These are phyloP conservation scores for Rhinichthys osculus DNA, from an alignment of 2,797 vertebrate genomes.

Conservation along the genomic window DNA sequence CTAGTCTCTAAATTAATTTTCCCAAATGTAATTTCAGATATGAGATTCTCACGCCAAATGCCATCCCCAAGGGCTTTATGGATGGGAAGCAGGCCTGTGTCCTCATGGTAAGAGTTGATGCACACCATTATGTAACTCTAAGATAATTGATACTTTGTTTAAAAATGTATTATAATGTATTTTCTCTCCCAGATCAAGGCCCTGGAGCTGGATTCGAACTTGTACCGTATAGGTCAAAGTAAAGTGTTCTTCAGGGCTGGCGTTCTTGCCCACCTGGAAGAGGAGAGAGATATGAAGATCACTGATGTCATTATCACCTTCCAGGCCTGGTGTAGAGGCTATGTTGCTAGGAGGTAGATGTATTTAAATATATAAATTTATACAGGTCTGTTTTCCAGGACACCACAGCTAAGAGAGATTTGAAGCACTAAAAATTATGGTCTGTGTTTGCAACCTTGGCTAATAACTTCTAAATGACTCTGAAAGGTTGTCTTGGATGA, in stretches of 20 bases:
- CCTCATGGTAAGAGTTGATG: constrained; percentile 81
- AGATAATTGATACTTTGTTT: not conserved
- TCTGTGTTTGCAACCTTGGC: not conserved
- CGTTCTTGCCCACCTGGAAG: constrained; percentile 87
- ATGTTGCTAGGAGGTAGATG: constrained; percentile 85
- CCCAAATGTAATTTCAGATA: constrained; percentile 74
- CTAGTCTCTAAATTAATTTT: not conserved
- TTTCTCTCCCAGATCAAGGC: constrained; percentile 80
- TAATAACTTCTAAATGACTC: not conserved
- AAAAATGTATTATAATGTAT: too few species aligned
- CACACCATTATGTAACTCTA: not conserved
- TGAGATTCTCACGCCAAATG: constrained; percentile 87
- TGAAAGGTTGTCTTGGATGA: not conserved
- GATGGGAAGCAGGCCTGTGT: constrained; percentile 90
- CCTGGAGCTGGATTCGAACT: constrained; percentile 85
- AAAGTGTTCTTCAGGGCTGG: constrained; percentile 90
- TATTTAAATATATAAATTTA: not conserved
- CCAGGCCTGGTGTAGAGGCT: constrained; percentile 88
- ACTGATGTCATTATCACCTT: constrained; percentile 88
- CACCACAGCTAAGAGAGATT: not conserved
- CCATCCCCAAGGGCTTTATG: constrained; percentile 91
- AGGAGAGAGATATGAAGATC: constrained; percentile 88
- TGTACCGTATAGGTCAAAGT: constrained; percentile 88
- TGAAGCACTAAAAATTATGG: not conserved
- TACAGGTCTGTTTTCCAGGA: not conserved